Percentiles rank a stretch among this genome's conserved stretches.
phyloP scores from a whole-genome alignment of 2,888 invertebrate genomes.

The Stegana nigrithorax region DNA sequence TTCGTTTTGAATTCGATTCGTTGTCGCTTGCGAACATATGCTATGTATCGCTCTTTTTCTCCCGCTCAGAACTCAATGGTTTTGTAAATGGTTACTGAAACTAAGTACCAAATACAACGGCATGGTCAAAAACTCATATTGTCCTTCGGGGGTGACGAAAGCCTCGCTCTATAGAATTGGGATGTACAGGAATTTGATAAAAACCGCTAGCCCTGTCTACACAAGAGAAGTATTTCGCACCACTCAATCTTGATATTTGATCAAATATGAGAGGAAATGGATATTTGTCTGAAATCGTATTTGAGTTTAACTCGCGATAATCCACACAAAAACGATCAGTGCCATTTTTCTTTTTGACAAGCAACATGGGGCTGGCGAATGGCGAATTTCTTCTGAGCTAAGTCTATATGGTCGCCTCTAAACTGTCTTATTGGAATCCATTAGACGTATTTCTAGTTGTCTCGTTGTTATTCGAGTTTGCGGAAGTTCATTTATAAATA shows the following conservation, averaged over 20 bases:
- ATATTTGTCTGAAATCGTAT: not conserved
- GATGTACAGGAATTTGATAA: conserved; percentile 22
- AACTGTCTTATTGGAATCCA: not conserved
- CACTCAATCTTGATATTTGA: not conserved
- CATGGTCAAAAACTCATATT: too few relatives aligned
- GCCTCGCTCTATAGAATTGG: conserved; percentile 25
- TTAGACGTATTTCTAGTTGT: not conserved
- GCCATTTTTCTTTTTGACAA: not conserved
- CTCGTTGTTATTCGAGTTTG: not conserved
- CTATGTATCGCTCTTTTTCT: too few relatives aligned
- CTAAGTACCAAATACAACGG: too few relatives aligned
- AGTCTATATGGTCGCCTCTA: not conserved
- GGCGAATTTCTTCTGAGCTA: not conserved
- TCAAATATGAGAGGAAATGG: not conserved
- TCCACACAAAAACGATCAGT: not conserved
- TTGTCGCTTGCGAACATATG: too few relatives aligned
- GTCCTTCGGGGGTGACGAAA: conserved; percentile 20
- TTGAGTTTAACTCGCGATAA: not conserved
- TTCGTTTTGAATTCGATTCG: too few relatives aligned
- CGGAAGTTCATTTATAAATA: not conserved
- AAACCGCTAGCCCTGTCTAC: conserved; percentile 29
- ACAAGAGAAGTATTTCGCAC: conserved; percentile 19
- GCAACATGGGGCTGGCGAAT: not conserved
- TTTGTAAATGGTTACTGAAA: too few relatives aligned
- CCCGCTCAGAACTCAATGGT: too few relatives aligned